Base-by-base conservation (phyloP, 2,888 invertebrate species). In the Ctena decussata region DNA sequence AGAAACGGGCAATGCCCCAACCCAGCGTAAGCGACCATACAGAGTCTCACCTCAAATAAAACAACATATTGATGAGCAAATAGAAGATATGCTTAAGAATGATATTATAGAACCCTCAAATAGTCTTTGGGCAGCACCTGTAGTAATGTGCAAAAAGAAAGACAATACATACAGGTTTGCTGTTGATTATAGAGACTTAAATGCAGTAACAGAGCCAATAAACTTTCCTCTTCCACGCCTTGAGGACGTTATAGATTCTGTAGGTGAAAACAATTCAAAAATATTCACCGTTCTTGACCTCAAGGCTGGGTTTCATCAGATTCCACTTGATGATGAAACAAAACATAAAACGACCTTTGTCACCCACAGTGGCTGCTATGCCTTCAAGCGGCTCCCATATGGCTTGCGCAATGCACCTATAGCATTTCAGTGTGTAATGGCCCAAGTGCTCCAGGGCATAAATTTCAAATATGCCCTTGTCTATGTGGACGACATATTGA, bases 401-500 rank as follows among this genome's bases (percentile, higher is more conserved):
- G 82, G 82, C 3, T 30, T 86, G 0, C 37, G 79, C 0, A 80
- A 80, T 71, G 80, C 77, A 1, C 82, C 86, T 3, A 71, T 82
- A 27, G 70, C 80, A 11, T 78, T 89, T 75, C 76, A 77, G 32
- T 11, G 37, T 30, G 77, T 77, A 21, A 86, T 86, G 86, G 12
- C 75, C 2, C 27, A 44, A 0, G 77, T 80, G n/a, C 78, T 83
- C 2, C 30, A 32, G 27, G 71, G 71, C 21, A 60, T 83, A 0
- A 85, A 86, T n/a, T 90, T 80, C 77, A 89, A 89, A 77, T 87
- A 76, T 65, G 78, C 77, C 2, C 49, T 91, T 11, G 79, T 83
- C 6, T 91, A 90, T 78, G 73, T 91, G 21, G 92, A 92, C 76
- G 90, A 90, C 70, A 83, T 91, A 0, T 27, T 90, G 11, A 72